Percentiles rank a stretch among this genome's conserved stretches.
Evolutionary conservation across 2,888 invertebrate species (phyloP).

Genomic region (Phytoseiulus persimilis): DNA sequence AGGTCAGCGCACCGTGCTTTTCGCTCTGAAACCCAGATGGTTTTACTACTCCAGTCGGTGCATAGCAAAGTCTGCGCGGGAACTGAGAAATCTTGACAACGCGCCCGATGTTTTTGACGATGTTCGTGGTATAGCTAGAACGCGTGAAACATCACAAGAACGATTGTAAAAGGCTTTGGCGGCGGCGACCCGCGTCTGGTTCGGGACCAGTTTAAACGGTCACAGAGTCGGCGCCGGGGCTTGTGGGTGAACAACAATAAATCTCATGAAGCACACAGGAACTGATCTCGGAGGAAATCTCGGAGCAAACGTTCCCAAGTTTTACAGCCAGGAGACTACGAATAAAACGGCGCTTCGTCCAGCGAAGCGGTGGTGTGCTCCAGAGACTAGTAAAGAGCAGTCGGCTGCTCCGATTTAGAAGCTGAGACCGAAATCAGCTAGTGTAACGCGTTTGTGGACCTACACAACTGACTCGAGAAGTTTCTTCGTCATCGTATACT

Average conservation of each 20-base stretch:
- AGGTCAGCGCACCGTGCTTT: no score
- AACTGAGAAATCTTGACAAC: no score
- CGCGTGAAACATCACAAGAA: not conserved
- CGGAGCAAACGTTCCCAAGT: not conserved
- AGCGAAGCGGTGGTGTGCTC: not conserved
- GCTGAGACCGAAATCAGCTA: not conserved
- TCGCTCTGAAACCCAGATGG: no score
- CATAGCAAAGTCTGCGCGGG: no score
- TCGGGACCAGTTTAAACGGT: not conserved
- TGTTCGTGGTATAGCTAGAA: no score
- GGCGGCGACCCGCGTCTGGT: not conserved
- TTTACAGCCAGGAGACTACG: not conserved
- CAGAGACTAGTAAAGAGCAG: not conserved
- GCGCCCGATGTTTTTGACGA: no score
- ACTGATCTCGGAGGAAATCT: not conserved
- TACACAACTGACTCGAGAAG: not conserved
- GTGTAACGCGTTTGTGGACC: not conserved
- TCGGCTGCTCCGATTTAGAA: not conserved
- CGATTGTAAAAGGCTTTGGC: not conserved
- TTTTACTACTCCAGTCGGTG: no score
- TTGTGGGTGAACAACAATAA: conserved; percentile 5
- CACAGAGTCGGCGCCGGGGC: not conserved
- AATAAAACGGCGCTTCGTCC: not conserved
- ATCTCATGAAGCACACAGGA: not conserved
- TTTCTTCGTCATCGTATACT: conserved; percentile 52